These are phyloP conservation scores for Portunus trituberculatus DNA, from an alignment of 1,140 invertebrate genomes.

Conservation along the genomic window DNA sequence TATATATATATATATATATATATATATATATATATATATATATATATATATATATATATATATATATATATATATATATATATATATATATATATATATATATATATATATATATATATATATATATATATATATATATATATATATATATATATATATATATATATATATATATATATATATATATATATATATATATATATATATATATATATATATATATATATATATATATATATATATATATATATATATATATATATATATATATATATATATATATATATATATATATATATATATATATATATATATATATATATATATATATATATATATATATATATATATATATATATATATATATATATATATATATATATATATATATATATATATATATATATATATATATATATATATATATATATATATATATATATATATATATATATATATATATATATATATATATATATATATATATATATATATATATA, in stretches of 20 bases:
- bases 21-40: constrained; percentile 8
- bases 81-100: constrained; percentile 26
- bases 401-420: constrained; percentile 51
- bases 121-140: constrained; percentile 26
- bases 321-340: constrained; percentile 16
- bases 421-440: constrained; percentile 51
- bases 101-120: constrained; percentile 26
- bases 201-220: constrained; percentile 16
- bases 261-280: constrained; percentile 16
- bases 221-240: constrained; percentile 16
- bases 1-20: not conserved
- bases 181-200: constrained; percentile 16
- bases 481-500: not conserved
- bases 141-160: constrained; percentile 26
- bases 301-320: constrained; percentile 16
- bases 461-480: not conserved
- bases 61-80: constrained; percentile 26
- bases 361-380: constrained; percentile 16
- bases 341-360: constrained; percentile 16
- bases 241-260: constrained; percentile 26
- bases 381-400: constrained; percentile 27
- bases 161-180: constrained; percentile 15
- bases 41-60: constrained; percentile 26
- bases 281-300: constrained; percentile 16
- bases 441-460: constrained; percentile 16